These are phyloP conservation scores for Drosophila sordidula DNA, from an alignment of 2,888 invertebrate species.

Conservation along the genomic window DNA sequence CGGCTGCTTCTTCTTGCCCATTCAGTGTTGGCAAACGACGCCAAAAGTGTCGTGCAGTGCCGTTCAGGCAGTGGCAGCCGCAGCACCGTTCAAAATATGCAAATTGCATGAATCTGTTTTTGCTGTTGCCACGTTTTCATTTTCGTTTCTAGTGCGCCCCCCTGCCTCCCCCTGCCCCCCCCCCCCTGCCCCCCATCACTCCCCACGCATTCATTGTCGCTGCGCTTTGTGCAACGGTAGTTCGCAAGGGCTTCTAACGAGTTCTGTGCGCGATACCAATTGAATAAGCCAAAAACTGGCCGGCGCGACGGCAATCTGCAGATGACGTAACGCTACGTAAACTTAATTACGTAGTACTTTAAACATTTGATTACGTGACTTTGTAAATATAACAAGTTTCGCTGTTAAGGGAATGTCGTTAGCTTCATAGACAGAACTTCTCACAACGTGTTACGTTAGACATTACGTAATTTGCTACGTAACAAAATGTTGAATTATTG, in stretches of 20 bases:
- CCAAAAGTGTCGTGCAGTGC: slow-evolving; percentile 49
- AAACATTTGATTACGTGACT: neutral
- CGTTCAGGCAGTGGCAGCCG: slow-evolving; percentile 15
- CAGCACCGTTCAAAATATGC: slow-evolving; percentile 67
- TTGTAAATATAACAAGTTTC: neutral
- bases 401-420: neutral
- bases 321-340: slow-evolving; percentile 22
- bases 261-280: slow-evolving; percentile 45
- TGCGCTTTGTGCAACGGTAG: slow-evolving; percentile 2
- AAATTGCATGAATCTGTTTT: slow-evolving; percentile 75
- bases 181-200: no score
- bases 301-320: slow-evolving; percentile 20
- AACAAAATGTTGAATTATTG: neutral
- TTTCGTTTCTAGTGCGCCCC: slow-evolving; percentile 23
- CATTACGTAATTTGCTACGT: neutral
- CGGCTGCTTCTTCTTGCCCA: slow-evolving; percentile 26
- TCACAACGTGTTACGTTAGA: neutral
- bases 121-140: slow-evolving; percentile 47
- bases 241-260: slow-evolving; percentile 22
- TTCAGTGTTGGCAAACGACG: slow-evolving; percentile 63
- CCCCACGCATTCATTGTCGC: neutral
- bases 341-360: slow-evolving; percentile 21
- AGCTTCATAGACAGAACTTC: neutral
- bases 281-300: slow-evolving; percentile 38
- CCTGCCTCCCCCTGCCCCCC: neutral